Conservation (phyloP, 92 coral and sea anemone species). For the Epizoanthus rinbou region DNA sequence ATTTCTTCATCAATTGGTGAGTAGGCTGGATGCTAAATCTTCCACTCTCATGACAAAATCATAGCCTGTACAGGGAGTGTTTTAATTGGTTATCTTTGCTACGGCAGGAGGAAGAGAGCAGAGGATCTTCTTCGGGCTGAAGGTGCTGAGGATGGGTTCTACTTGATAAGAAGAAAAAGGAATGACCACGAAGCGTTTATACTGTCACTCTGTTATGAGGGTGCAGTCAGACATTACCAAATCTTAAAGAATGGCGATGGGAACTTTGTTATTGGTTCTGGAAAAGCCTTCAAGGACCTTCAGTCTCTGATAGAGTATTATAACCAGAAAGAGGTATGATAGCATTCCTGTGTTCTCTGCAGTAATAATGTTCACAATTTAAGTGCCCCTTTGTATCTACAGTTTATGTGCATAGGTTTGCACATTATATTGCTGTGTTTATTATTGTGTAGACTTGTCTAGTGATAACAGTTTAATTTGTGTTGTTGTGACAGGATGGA, state of each 20-base stretch:
- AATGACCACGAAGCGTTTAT: conserved; percentile 16
- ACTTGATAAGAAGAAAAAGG: conserved; percentile 58
- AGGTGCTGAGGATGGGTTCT: conserved; percentile 62
- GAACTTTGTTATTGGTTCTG: conserved; percentile 31
- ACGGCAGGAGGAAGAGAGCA: conserved; percentile 59
- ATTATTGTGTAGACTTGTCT: too few species aligned
- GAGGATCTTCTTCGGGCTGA: conserved; percentile 46
- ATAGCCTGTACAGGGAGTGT: too few species aligned
- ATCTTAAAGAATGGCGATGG: conserved; percentile 33
- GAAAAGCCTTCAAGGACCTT: conserved; percentile 56
- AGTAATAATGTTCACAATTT: not conserved
- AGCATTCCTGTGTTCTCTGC: not conserved
- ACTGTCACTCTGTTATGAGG: conserved; percentile 55
- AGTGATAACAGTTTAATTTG: not conserved
- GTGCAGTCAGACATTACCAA: conserved; percentile 52
- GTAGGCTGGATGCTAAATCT: not conserved
- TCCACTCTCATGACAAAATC: not conserved
- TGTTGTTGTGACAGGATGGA: conserved; percentile 13
- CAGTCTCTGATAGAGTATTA: conserved; percentile 60
- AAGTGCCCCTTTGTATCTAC: not conserved
- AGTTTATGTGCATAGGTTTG: not conserved
- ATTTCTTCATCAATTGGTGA: not conserved
- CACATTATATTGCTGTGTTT: too few species aligned
- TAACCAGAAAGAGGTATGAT: conserved; percentile 52
- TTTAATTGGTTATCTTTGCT: not conserved